Evolutionary conservation across 2,888 invertebrate species (phyloP).

Genomic region (Flabesymbios commensalis): DNA sequence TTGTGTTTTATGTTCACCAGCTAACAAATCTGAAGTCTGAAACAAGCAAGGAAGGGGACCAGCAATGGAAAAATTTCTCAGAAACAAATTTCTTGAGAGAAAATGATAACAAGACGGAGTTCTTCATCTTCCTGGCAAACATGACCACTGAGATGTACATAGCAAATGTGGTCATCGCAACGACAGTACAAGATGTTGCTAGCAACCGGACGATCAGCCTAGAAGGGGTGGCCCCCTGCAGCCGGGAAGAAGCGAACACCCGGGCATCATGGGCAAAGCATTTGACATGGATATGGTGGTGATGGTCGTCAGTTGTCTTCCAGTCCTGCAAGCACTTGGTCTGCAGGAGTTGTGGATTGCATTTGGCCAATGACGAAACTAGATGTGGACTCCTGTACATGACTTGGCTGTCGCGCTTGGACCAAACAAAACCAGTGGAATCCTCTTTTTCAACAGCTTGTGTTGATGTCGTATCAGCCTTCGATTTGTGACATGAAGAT

Average conservation of each 20-base stretch:
- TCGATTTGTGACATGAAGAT: too few species aligned
- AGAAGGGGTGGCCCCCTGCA: conserved; percentile 17
- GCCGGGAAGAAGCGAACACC: conserved; percentile 31
- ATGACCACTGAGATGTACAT: conserved; percentile 11
- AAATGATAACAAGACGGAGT: conserved; percentile 11
- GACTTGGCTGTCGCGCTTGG: conserved; percentile 25
- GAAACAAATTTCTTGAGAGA: background rate
- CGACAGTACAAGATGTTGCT: conserved; percentile 22
- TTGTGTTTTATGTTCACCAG: conserved; percentile 24
- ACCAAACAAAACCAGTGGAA: conserved; percentile 21
- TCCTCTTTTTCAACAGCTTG: conserved; percentile 37
- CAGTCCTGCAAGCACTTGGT: conserved; percentile 14
- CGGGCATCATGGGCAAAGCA: conserved; percentile 13
- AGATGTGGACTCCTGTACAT: conserved; percentile 33
- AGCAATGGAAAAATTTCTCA: too few species aligned
- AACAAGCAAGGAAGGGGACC: background rate
- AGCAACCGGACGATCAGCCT: conserved; percentile 8
- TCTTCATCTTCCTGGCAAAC: conserved; percentile 31
- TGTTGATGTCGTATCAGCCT: conserved; percentile 34
- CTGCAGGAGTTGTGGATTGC: conserved; percentile 31
- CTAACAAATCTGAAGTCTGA: conserved; percentile 1
- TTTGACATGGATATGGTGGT: conserved; percentile 20
- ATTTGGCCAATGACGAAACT: conserved; percentile 28
- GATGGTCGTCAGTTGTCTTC: conserved; percentile 12
- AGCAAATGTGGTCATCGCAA: conserved; percentile 22